Evolutionary conservation across 1,140 invertebrate species (phyloP), one percentile per base, ranked within the genome.

Genomic region (Campodea augens): DNA sequence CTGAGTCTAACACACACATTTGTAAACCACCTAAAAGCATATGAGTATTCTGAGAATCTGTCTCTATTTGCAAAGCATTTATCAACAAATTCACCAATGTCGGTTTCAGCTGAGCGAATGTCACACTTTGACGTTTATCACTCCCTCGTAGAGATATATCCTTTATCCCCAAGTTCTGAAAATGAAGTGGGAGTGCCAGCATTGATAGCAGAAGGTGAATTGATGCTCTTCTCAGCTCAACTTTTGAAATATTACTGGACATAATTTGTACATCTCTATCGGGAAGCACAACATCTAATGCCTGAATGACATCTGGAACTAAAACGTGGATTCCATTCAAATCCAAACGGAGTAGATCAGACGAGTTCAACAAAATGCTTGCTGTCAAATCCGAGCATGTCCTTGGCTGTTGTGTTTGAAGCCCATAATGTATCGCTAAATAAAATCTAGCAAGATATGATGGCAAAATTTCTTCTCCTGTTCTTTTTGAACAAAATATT

Each of bases 401-500:
- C 45, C 69, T 65, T 15, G 27, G 27, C 27, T 32, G 27, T 32
- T 10, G 15, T 32, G 27, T 15, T 58, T 79, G 74, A 3, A 98
- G 69, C 7, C 90, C 91, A 59, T 87, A 80, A 51, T 84, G 78
- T 50, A 98, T 64, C 7, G 87, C 83, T 54, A 90, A 74, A 64
- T 96, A 97, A 64, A 96, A 96, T 48, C 92, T 70, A 0, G 92
- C 85, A 51, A 97, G 69, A 65, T 98, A 98, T 2, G 90, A 78
- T 2, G 90, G 84, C 15, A 92, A 66, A 49, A 98, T 90, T 56
- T 89, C 80, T 67, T 98, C 95, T 25, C 84, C 84, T 13, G 89
- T 91, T 64, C 91, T 91, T 61, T 96, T 95, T 0, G 91, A 79
- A 62, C 90, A 96, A 57, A 98, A 85, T 54, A 98, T 90, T 54